Evolutionary conservation across 2,888 invertebrate genomes (phyloP).

Genomic region (Hirtodrosophila cameraria): DNA sequence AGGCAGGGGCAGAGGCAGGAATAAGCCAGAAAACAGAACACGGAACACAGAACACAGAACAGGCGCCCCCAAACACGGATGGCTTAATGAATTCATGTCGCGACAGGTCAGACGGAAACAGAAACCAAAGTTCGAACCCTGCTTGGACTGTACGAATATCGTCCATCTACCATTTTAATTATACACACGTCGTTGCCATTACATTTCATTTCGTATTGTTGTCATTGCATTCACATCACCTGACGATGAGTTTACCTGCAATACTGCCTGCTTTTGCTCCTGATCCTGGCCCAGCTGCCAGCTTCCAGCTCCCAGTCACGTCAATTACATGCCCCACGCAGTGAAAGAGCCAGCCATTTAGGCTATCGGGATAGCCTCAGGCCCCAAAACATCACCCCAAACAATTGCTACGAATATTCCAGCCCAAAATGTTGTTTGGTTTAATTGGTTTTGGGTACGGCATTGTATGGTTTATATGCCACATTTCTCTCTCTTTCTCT

Average conservation of each 20-base stretch:
- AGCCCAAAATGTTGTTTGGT: slow-evolving; percentile 73
- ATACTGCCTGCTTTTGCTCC: slow-evolving; percentile 13
- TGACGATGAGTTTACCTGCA: slow-evolving; percentile 31
- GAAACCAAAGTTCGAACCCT: slow-evolving; percentile 30
- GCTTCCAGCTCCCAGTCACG: slow-evolving; percentile 9
- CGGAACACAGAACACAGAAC: neutral
- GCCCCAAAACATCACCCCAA: slow-evolving; percentile 17
- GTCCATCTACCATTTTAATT: slow-evolving; percentile 59
- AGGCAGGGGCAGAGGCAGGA: neutral
- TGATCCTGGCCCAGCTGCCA: slow-evolving; percentile 1
- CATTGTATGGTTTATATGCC: slow-evolving; percentile 61
- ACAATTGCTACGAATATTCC: slow-evolving; percentile 51
- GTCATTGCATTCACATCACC: slow-evolving; percentile 47
- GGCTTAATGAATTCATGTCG: slow-evolving; percentile 73
- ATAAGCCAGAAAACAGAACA: neutral
- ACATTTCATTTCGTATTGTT: slow-evolving; percentile 74
- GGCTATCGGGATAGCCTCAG: slow-evolving; percentile 10
- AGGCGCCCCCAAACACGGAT: slow-evolving; percentile 21
- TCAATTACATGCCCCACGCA: slow-evolving; percentile 49
- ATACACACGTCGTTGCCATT: slow-evolving; percentile 76
- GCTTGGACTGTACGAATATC: slow-evolving; percentile 1
- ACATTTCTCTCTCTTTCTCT: slow-evolving; percentile 19
- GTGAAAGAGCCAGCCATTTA: slow-evolving; percentile 38
- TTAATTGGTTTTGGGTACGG: slow-evolving; percentile 73
- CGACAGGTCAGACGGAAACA: slow-evolving; percentile 54